Evolutionary conservation across 2,888 invertebrate species (phyloP).

Genomic region (Sturmia bella): DNA sequence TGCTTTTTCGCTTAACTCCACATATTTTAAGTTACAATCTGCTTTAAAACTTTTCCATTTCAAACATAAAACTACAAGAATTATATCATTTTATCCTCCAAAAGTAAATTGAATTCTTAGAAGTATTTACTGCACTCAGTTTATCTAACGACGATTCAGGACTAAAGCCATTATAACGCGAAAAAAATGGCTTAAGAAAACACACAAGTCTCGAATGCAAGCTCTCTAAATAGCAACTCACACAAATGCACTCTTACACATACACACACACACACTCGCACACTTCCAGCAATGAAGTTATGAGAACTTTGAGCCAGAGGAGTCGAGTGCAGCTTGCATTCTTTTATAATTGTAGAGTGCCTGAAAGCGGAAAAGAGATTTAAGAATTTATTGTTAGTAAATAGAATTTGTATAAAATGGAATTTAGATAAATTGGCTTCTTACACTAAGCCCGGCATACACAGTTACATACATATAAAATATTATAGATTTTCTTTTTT

Average conservation of each 20-base stretch:
- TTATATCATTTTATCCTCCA: slow-evolving; percentile 50
- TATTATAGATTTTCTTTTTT: slow-evolving; percentile 32
- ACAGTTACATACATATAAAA: slow-evolving; percentile 34
- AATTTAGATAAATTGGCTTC: slow-evolving; percentile 66
- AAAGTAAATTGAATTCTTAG: slow-evolving; percentile 62
- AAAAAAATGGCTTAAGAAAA: slow-evolving; percentile 54
- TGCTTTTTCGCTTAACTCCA: not conserved
- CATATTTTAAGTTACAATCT: slow-evolving; percentile 36
- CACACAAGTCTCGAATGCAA: slow-evolving; percentile 40
- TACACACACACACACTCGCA: not conserved
- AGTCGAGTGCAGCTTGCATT: slow-evolving; percentile 17
- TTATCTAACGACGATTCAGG: slow-evolving; percentile 56
- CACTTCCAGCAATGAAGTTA: slow-evolving; percentile 43
- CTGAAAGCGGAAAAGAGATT: slow-evolving; percentile 7
- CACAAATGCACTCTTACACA: slow-evolving; percentile 3
- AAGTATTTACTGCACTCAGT: slow-evolving; percentile 60
- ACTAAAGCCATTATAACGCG: slow-evolving; percentile 56
- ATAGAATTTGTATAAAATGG: slow-evolving; percentile 64
- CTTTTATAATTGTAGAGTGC: slow-evolving; percentile 25
- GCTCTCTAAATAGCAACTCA: slow-evolving; percentile 15
- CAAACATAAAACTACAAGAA: slow-evolving; percentile 45
- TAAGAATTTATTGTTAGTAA: slow-evolving; percentile 58
- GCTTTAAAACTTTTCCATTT: slow-evolving; percentile 34
- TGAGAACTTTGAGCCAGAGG: slow-evolving; percentile 41
- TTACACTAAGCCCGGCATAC: slow-evolving; percentile 52